Percentiles rank a stretch among this genome's conserved stretches.
phyloP scores from a whole-genome alignment of 2,797 vertebrate species.

The Sebastes alutus region DNA sequence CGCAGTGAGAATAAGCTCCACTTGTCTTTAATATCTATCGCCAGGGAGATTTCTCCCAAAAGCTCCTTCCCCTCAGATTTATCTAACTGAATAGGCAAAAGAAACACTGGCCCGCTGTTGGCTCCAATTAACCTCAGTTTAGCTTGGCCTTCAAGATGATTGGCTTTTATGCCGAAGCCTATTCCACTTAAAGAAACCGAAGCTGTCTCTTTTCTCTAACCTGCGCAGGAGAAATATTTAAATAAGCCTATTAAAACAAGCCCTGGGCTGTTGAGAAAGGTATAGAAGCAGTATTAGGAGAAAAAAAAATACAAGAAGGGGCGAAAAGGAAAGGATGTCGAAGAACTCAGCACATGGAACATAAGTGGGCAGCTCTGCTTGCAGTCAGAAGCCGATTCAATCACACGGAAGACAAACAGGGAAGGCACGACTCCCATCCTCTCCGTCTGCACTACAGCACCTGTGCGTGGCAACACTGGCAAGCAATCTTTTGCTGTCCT shows the following conservation, averaged over 20 bases:
- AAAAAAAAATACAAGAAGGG: background rate
- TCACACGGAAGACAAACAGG: conserved; percentile 50
- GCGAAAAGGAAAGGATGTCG: background rate
- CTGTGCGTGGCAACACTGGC: conserved; percentile 45
- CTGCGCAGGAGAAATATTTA: conserved; percentile 62
- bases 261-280: conserved; percentile 35
- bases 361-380: conserved; percentile 26
- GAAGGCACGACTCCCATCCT: conserved; percentile 41
- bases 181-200: conserved; percentile 52
- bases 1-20: conserved; percentile 13
- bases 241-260: conserved; percentile 65
- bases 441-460: conserved; percentile 26
- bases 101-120: conserved; percentile 43
- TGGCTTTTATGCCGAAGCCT: conserved; percentile 61
- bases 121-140: conserved; percentile 72
- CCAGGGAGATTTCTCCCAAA: conserved; percentile 24
- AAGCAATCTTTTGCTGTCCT: conserved; percentile 61
- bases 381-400: conserved; percentile 40
- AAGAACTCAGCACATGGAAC: conserved; percentile 14
- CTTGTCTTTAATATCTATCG: conserved; percentile 30
- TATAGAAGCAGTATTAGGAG: conserved; percentile 5
- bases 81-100: conserved; percentile 33
- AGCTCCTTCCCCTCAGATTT: conserved; percentile 26
- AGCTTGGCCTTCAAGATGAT: conserved; percentile 61
- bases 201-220: conserved; percentile 55